Evolutionary conservation across 2,888 invertebrate genomes (phyloP).

Genomic region (Drosophila meridiana): DNA sequence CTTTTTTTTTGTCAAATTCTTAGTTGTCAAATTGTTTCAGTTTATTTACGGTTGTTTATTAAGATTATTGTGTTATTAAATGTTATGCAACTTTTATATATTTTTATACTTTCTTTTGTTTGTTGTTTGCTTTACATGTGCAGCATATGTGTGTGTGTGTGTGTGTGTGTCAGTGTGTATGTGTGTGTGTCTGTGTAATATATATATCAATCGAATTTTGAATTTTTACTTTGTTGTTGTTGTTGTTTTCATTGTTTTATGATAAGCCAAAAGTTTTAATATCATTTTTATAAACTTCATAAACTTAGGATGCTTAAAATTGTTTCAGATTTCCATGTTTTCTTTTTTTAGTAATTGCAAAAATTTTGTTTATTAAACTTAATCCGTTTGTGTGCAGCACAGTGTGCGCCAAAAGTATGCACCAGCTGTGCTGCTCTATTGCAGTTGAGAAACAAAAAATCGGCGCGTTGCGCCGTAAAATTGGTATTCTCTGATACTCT

Average conservation of each 20-base stretch:
- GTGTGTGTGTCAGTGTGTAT: slow-evolving; percentile 45
- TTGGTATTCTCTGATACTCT: slow-evolving; percentile 50
- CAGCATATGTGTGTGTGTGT: slow-evolving; percentile 43
- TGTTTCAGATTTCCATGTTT: slow-evolving; percentile 21
- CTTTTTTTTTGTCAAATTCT: slow-evolving; percentile 47
- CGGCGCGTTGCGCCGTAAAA: slow-evolving; percentile 40
- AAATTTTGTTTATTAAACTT: slow-evolving; percentile 56
- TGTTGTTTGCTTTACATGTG: slow-evolving; percentile 56
- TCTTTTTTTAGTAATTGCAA: slow-evolving; percentile 50
- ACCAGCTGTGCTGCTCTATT: slow-evolving; percentile 78
- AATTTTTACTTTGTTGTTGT: slow-evolving; percentile 55
- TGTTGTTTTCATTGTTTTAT: slow-evolving; percentile 48
- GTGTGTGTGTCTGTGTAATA: slow-evolving; percentile 49
- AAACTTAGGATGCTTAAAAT: slow-evolving; percentile 79
- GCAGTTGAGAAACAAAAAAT: slow-evolving; percentile 66
- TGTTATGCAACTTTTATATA: slow-evolving; percentile 67
- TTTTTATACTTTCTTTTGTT: slow-evolving; percentile 57
- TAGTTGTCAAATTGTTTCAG: slow-evolving; percentile 56
- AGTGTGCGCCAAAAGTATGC: slow-evolving; percentile 67
- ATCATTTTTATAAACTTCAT: slow-evolving; percentile 45
- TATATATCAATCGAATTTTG: slow-evolving; percentile 83
- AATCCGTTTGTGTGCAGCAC: slow-evolving; percentile 61
- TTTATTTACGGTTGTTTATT: slow-evolving; percentile 54
- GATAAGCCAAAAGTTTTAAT: slow-evolving; percentile 74
- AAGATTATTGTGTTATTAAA: slow-evolving; percentile 31